Base-by-base conservation (phyloP, 2,888 invertebrate species). In the Cryptocephalus moraei region DNA sequence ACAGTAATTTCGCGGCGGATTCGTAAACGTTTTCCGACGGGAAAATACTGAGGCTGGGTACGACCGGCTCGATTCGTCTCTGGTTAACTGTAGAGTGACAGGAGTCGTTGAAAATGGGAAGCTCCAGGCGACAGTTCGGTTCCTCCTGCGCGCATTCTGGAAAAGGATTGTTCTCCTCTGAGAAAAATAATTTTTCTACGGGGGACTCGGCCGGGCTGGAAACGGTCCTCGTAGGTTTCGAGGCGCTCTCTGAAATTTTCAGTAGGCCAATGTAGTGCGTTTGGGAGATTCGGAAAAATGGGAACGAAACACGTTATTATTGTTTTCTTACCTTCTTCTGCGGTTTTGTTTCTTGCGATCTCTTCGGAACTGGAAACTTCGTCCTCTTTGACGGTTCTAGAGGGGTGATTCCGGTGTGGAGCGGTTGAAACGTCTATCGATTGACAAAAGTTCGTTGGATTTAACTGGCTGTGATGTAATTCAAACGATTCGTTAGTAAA, bases 281-380 rank as follows among this genome's bases (percentile, higher is more conserved):
- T n/a, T n/a, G n/a, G n/a, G n/a, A n/a, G n/a, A n/a, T n/a, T n/a
- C n/a, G n/a, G n/a, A n/a, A n/a, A n/a, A n/a, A n/a, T n/a, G n/a
- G n/a, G n/a, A n/a, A n/a, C n/a, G n/a, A n/a, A n/a, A n/a, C n/a
- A n/a, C n/a, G n/a, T n/a, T n/a, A n/a, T n/a, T n/a, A n/a, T n/a
- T n/a, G n/a, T n/a, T n/a, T 22, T 22, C 22, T 41, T 46, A 55
- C 54, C 56, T 43, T 52, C 50, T 42, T 46, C 50, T 8, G 33
- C 38, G 11, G 47, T 46, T 46, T 60, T 61, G 12, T 58, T 60
- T 12, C 67, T 65, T 22, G 69, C 66, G 12, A 81, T 78, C 67
- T 84, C 85, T 63, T 84, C 84, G 0, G 85, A 84, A 65, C 86
- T 86, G 14, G 82, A 80, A 0, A 86, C 85, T 69, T 86, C 86